phyloP scores from a whole-genome alignment of 2,888 invertebrate genomes.

The Diabrotica balteata region DNA sequence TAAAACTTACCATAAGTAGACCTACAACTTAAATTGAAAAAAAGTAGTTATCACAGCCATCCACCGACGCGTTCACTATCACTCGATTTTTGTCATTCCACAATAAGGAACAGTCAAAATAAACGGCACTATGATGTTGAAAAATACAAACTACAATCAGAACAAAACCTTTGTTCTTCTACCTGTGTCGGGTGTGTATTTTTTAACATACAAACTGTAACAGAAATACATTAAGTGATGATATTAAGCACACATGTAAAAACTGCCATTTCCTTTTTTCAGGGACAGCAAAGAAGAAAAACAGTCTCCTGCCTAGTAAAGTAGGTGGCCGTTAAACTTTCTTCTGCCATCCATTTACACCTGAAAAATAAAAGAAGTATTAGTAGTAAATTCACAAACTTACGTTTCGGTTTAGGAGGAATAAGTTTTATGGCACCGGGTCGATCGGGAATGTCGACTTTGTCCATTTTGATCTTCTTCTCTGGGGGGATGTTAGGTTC shows the following conservation, averaged over 20 bases:
- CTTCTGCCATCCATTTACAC: conserved; percentile 41
- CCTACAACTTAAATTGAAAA: conserved; percentile 34
- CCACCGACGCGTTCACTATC: conserved; percentile 28
- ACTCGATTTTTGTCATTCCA: conserved; percentile 26
- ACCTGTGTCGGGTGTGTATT: conserved; percentile 18
- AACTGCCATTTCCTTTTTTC: conserved; percentile 38
- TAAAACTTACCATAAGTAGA: conserved; percentile 46
- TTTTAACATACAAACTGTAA: conserved; percentile 34
- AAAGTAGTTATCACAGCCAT: conserved; percentile 21
- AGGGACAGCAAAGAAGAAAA: conserved; percentile 43
- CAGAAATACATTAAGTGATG: conserved; percentile 34
- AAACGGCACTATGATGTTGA: conserved; percentile 14
- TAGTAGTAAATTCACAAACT: conserved; percentile 63
- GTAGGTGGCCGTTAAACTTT: conserved; percentile 38
- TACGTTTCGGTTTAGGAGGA: conserved; percentile 89
- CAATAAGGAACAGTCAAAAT: conserved; percentile 23
- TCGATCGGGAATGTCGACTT: conserved; percentile 66
- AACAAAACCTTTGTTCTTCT: neutral
- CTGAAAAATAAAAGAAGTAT: conserved; percentile 50
- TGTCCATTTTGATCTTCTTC: conserved; percentile 76
- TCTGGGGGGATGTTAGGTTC: conserved; percentile 65
- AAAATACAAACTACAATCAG: conserved; percentile 3
- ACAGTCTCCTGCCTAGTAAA: conserved; percentile 42
- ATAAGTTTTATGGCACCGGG: conserved; percentile 86
- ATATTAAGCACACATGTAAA: conserved; percentile 33